Base-by-base conservation (phyloP, 2,888 invertebrate genomes). In the Chaetogeoica ovagalla region DNA sequence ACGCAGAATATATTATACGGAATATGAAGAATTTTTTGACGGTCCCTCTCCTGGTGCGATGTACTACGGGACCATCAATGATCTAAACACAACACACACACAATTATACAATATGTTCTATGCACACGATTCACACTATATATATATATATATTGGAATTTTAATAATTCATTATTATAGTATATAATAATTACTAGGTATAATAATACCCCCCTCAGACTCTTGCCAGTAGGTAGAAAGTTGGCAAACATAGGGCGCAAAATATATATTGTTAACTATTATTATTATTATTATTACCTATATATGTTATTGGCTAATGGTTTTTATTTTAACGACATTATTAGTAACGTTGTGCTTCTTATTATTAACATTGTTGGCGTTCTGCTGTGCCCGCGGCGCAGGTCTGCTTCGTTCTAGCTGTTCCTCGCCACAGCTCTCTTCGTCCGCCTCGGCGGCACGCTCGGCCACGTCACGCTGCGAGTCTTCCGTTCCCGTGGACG, bases 401-500 rank as follows among this genome's bases (percentile, higher is more conserved):
- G 30, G 30, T 30, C 30, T 30, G 30, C 52, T 79, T 63, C 70
- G 70, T 63, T 71, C 63, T 19, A 63, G 63, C 17, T 71, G 81
- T 52, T 83, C 83, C 30, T 84, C 84, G 69, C 83, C 84, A 11
- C 83, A 83, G 68, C 84, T 84, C 63, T 83, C 84, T 69, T 84
- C 84, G 77, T 83, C 84, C 48, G 84, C 84, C 48, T 84, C 84
- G 17, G 83, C 84, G 48, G 83, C 84, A 17, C 84, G 82, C 43
- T 84, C 83, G 21, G 83, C 79, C 71, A 79, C 79, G 57, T 79
- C 83, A 23, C 83, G 81, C 23, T 83, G 83, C 48, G 83, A 84
- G 69, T 83, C 83, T 65, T 84, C 84, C 1, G 84, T 84, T 21
- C 83, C 83, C 30, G 84, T 84, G 39, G 84, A 84, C 15, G 84